These are phyloP conservation scores for Clanis bilineata DNA, from an alignment of 2,888 invertebrate species.

Conservation along the genomic window DNA sequence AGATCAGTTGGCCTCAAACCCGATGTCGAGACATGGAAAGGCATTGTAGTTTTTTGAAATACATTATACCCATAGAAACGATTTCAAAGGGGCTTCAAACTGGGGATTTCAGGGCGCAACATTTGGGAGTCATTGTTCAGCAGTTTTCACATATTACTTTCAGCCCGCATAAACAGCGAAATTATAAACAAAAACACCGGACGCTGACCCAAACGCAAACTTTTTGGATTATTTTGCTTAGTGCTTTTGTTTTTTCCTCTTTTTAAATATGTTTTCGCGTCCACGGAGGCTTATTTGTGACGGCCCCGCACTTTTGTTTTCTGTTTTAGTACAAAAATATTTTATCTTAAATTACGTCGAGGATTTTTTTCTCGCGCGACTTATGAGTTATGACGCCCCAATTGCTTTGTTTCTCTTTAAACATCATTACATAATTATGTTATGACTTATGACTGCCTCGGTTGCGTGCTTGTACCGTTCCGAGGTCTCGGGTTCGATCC, in stretches of 20 bases:
- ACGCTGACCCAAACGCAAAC: not conserved
- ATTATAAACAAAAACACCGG: conserved; percentile 7
- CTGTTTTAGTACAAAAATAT: not conserved
- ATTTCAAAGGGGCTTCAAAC: not conserved
- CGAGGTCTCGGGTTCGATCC: too few relatives aligned
- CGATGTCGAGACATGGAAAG: too few relatives aligned
- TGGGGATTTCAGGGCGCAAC: not conserved
- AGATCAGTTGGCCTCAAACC: too few relatives aligned
- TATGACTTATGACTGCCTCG: too few relatives aligned
- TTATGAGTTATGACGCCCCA: too few relatives aligned
- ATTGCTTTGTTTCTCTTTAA: too few relatives aligned
- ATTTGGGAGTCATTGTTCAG: not conserved
- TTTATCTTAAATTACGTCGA: not conserved
- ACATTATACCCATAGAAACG: too few relatives aligned
- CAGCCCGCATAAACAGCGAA: not conserved
- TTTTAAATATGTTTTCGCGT: conserved; percentile 6
- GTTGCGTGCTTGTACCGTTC: too few relatives aligned
- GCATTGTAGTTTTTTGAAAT: too few relatives aligned
- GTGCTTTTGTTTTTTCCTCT: not conserved
- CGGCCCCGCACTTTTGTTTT: not conserved
- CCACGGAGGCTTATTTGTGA: not conserved
- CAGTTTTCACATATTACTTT: not conserved
- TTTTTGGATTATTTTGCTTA: not conserved
- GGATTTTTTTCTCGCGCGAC: too few relatives aligned
- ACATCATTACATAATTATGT: too few relatives aligned